Evolutionary conservation across 2,113 vertebrate species (phyloP), one percentile per base, ranked within the genome.

Genomic region (Otis tarda): DNA sequence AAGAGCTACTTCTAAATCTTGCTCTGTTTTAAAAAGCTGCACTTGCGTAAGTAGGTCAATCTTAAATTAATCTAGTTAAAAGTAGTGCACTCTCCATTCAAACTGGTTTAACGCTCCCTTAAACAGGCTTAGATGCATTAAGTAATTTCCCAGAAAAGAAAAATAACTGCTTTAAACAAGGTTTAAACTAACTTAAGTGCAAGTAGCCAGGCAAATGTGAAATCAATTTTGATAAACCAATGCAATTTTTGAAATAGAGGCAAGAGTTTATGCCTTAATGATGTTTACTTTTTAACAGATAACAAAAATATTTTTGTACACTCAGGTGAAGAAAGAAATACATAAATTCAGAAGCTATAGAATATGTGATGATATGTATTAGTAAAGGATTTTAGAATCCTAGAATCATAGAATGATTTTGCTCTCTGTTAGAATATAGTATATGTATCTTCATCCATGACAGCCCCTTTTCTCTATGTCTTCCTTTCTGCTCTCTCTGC

Each of bases 51-150:
- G 64, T 96, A 92, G 95, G 94, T 87, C 90, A 92, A 73, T 91
- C 93, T 85, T 95, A 96, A 96, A 93, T 95, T 91, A 92, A 95
- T 75, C 39, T 61, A 79, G 33, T 89, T 96, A 89, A 65, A 96
- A 87, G 85, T 47, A 87, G 73, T 76, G 33, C n/a, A 68, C 28
- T 94, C 87, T 74, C 71, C 74, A 92, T 83, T 93, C 76, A 94
- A 90, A 95, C 53, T 77, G 81, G 86, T 95, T 92, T 96, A 97
- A 93, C 76, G 49, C 19, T 91, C n/a, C 73, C 64, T 94, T 95
- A 95, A 96, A 97, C 64, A 90, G 79, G 43, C 79, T 95, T 94
- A 93, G 59, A 94, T 73, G 78, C 37, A 81, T 95, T 84, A 31
- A 61, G 50, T 88, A 64, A 83, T 52, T 91, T 95, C 70, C 13